phyloP scores from a whole-genome alignment of 2,797 vertebrate species.

The Agapornis canus region DNA sequence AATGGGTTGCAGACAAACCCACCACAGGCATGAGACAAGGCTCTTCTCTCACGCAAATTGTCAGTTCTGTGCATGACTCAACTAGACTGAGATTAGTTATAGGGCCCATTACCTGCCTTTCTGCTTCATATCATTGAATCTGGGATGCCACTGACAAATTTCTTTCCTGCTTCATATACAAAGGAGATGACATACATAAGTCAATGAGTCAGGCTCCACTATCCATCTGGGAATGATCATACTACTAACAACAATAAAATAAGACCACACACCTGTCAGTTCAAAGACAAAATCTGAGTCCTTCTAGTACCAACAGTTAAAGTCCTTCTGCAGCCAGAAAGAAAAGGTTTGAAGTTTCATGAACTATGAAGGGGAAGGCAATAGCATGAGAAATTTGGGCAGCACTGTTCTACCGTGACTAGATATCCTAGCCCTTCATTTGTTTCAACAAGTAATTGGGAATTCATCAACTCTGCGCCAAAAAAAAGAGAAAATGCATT shows the following conservation, averaged over 20 bases:
- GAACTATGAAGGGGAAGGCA: not conserved
- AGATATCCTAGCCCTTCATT: not conserved
- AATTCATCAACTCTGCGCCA: not conserved
- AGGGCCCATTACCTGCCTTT: not conserved
- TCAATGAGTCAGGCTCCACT: not conserved
- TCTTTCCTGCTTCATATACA: not conserved
- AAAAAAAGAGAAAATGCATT: not conserved
- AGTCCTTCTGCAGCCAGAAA: not conserved
- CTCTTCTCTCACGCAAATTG: not conserved
- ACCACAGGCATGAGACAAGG: not conserved
- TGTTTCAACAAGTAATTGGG: not conserved
- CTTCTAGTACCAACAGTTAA: not conserved
- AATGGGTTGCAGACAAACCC: not conserved
- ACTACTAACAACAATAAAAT: not conserved
- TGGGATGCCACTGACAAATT: not conserved
- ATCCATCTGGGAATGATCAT: not conserved
- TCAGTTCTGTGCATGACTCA: not conserved
- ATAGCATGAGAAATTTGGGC: not conserved
- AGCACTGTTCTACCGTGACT: not conserved
- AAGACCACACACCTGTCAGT: not conserved
- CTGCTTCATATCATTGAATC: not conserved
- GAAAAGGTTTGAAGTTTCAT: not conserved
- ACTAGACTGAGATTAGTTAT: not conserved
- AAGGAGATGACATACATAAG: not conserved
- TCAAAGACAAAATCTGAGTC: not conserved